A percentile compares a stretch with the other conserved stretches of the same genome.
Conservation (phyloP, 2,888 invertebrate species). For the Beris chalybata region DNA sequence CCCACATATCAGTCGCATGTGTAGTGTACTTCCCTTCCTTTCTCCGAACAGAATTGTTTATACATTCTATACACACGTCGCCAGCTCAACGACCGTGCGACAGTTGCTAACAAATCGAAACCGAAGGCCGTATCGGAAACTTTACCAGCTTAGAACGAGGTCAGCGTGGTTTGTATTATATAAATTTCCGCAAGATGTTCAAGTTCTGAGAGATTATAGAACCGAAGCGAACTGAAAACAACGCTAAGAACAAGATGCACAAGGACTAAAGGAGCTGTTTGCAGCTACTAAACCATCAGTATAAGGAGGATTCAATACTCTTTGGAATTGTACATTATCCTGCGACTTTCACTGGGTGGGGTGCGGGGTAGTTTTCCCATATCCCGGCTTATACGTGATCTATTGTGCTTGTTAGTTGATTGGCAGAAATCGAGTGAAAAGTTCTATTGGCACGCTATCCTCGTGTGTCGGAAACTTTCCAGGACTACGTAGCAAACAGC, state of each 20-base stretch:
- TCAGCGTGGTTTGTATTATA: conserved; percentile 9
- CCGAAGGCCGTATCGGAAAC: conserved; percentile 16
- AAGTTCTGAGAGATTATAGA: too few relatives aligned
- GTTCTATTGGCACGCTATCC: conserved; percentile 13
- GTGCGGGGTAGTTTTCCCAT: too few relatives aligned
- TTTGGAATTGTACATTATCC: conserved; percentile 14
- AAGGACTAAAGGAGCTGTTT: too few relatives aligned
- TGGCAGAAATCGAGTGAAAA: conserved; percentile 23
- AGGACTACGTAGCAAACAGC: not conserved
- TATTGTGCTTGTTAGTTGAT: conserved; percentile 21
- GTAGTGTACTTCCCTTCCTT: too few relatives aligned
- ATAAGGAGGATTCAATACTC: too few relatives aligned
- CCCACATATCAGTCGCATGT: conserved; percentile 19
- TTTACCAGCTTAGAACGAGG: conserved; percentile 4
- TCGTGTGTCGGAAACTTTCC: not conserved
- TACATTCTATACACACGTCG: conserved; percentile 22
- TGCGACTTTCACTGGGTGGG: conserved; percentile 1
- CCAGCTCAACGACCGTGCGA: conserved; percentile 18
- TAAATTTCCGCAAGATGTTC: not conserved
- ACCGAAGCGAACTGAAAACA: too few relatives aligned
- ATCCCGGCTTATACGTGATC: conserved; percentile 9
- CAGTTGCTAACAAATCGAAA: conserved; percentile 28
- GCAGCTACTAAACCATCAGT: too few relatives aligned
- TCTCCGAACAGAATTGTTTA: conserved; percentile 19
- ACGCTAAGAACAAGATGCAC: too few relatives aligned